Conservation (phyloP, 1,140 invertebrate species). For the Pantala flavescens region DNA sequence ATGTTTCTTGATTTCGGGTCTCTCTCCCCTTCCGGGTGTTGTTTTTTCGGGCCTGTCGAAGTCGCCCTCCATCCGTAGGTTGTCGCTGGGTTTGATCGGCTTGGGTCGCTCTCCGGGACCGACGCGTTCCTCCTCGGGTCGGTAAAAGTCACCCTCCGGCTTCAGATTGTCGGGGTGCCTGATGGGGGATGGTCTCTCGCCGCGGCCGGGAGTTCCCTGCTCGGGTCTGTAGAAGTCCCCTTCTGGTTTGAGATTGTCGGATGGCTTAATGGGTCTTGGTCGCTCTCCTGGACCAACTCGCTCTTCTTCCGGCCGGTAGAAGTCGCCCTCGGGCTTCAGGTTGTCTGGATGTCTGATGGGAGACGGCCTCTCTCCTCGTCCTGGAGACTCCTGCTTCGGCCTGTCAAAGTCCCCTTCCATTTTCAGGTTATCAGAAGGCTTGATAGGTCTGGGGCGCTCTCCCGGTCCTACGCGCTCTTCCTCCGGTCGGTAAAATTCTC, state of each 20-base stretch:
- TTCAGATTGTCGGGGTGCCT: constrained; percentile 22
- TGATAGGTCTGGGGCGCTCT: constrained; percentile 37
- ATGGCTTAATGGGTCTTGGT: constrained; percentile 41
- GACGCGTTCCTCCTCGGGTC: constrained; percentile 23
- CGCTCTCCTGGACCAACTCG: constrained; percentile 36
- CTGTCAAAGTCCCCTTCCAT: constrained; percentile 45
- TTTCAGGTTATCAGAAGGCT: constrained; percentile 39
- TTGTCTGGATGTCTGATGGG: constrained; percentile 39
- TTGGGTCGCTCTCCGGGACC: constrained; percentile 35
- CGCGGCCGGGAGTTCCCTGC: constrained; percentile 28
- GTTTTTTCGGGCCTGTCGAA: constrained; percentile 35
- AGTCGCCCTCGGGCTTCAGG: constrained; percentile 37
- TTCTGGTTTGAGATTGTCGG: constrained; percentile 49
- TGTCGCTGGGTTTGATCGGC: constrained; percentile 32
- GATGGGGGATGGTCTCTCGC: constrained; percentile 27
- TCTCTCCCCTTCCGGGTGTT: constrained; percentile 35
- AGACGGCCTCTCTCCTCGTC: constrained; percentile 22
- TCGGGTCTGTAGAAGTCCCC: constrained; percentile 47
- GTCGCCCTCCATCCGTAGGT: constrained; percentile 41
- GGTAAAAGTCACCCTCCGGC: constrained; percentile 29
- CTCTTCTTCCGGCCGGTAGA: constrained; percentile 24
- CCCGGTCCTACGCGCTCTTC: constrained; percentile 35
- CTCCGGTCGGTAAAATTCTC: constrained; percentile 29
- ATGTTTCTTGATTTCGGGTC: constrained; percentile 44
- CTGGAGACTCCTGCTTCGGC: constrained; percentile 24